Conservation (phyloP, 2,888 invertebrate species). For the Scaptodrosophila latifasciaeformis region DNA sequence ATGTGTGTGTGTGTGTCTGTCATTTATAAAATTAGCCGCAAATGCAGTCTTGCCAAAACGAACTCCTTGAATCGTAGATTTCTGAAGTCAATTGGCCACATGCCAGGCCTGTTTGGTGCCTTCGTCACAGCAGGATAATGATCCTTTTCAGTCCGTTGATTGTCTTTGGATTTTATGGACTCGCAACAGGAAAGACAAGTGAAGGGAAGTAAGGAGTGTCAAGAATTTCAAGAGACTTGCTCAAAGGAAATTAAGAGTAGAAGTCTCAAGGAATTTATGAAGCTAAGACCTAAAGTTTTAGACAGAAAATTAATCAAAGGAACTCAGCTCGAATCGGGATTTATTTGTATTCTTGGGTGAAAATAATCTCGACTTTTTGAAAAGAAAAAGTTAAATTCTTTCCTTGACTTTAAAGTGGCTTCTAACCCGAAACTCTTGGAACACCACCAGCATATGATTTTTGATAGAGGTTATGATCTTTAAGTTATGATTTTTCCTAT, state of each 20-base stretch:
- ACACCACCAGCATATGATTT: no score
- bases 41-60: conserved; percentile 20
- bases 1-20: conserved; percentile 32
- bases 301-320: no score
- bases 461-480: no score
- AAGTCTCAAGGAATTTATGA: no score
- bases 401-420: no score
- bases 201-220: neutral
- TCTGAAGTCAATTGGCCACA: conserved; percentile 23
- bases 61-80: conserved; percentile 23
- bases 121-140: conserved; percentile 48
- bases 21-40: conserved; percentile 47
- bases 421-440: no score
- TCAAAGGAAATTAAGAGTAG: neutral
- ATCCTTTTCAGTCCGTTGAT: conserved; percentile 30
- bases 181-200: conserved; percentile 26
- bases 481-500: no score
- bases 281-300: no score
- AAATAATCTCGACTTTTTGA: no score
- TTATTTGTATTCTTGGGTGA: no score
- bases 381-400: no score
- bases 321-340: no score
- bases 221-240: neutral
- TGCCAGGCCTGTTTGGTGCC: conserved; percentile 23
- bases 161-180: conserved; percentile 17